Percentiles rank a stretch among this genome's conserved stretches.
Conservation (phyloP, 2,797 vertebrate species). For the Pristis pectinata region DNA sequence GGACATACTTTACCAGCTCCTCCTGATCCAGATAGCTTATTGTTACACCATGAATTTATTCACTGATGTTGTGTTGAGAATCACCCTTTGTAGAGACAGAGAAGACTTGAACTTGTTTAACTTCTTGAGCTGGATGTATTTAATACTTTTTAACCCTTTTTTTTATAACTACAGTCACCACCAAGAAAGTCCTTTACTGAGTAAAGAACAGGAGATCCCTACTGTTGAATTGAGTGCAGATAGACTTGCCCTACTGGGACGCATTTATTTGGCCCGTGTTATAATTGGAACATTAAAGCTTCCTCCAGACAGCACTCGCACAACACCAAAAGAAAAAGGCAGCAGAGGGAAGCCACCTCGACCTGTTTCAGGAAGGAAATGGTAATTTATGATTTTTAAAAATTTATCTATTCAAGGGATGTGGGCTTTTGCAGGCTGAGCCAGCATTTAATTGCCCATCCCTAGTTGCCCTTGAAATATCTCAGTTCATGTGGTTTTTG, state of each 20-base stretch:
- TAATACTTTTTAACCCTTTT: neutral
- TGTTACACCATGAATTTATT: neutral
- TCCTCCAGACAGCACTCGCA: slow-evolving; percentile 47
- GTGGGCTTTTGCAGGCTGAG: no score
- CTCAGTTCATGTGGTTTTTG: neutral
- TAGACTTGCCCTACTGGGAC: slow-evolving; percentile 62
- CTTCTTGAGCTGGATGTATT: slow-evolving; percentile 43
- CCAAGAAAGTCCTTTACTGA: slow-evolving; percentile 25
- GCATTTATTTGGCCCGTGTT: slow-evolving; percentile 64
- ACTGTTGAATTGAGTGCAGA: slow-evolving; percentile 55
- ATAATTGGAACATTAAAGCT: slow-evolving; percentile 66
- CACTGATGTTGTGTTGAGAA: neutral
- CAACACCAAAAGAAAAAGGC: slow-evolving; percentile 52
- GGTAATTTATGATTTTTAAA: slow-evolving; percentile 55
- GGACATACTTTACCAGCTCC: no score
- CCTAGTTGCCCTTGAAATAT: neutral
- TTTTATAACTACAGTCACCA: slow-evolving; percentile 45
- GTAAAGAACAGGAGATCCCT: slow-evolving; percentile 23
- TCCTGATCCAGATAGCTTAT: neutral
- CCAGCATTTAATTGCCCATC: no score
- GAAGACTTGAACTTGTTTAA: slow-evolving; percentile 30
- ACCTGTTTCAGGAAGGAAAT: slow-evolving; percentile 58
- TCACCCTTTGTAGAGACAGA: neutral
- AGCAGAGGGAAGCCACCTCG: slow-evolving; percentile 64
- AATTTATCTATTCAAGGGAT: no score